A percentile compares a stretch with the other conserved stretches of the same genome.
phyloP scores from a whole-genome alignment of 2,888 invertebrate species.

The Plagodis dolabraria region DNA sequence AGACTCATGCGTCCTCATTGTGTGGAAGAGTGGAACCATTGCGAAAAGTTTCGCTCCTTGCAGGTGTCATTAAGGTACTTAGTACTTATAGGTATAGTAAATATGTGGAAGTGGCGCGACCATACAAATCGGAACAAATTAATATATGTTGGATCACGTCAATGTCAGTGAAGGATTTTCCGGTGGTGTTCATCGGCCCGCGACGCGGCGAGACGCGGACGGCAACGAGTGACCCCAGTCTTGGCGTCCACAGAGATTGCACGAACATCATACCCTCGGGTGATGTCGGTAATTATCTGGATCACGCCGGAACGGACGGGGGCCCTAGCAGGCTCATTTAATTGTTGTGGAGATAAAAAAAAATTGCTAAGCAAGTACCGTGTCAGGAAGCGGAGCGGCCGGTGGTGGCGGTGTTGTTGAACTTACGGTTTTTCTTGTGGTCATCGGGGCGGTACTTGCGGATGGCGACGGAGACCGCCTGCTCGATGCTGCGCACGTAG shows the following conservation, averaged over 20 bases:
- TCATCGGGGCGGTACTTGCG: slow-evolving; percentile 88
- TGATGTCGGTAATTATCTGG: slow-evolving; percentile 62
- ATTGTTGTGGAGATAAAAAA: slow-evolving; percentile 14
- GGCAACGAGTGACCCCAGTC: slow-evolving; percentile 47
- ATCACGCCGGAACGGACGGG: slow-evolving; percentile 65
- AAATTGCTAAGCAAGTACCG: slow-evolving; percentile 7
- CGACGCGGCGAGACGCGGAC: slow-evolving; percentile 30
- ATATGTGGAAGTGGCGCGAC: too few relatives aligned
- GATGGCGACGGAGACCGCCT: slow-evolving; percentile 92
- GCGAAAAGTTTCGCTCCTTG: slow-evolving; percentile 30
- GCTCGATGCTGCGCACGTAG: slow-evolving; percentile 93
- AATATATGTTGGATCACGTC: slow-evolving; percentile 42
- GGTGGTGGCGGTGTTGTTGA: slow-evolving; percentile 15
- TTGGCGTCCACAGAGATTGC: slow-evolving; percentile 41
- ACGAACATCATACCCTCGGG: slow-evolving; percentile 36
- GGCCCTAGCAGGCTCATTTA: slow-evolving; percentile 37
- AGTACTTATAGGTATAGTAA: too few relatives aligned
- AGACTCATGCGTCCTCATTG: slow-evolving; percentile 13
- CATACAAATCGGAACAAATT: neutral
- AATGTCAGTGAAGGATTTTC: slow-evolving; percentile 65
- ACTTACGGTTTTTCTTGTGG: slow-evolving; percentile 81
- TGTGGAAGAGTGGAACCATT: slow-evolving; percentile 27
- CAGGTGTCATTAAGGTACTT: neutral
- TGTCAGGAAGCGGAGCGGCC: slow-evolving; percentile 1
- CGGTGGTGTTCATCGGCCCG: slow-evolving; percentile 45